phyloP scores from a whole-genome alignment of 2,888 invertebrate species.

The Megamerina dolium region DNA sequence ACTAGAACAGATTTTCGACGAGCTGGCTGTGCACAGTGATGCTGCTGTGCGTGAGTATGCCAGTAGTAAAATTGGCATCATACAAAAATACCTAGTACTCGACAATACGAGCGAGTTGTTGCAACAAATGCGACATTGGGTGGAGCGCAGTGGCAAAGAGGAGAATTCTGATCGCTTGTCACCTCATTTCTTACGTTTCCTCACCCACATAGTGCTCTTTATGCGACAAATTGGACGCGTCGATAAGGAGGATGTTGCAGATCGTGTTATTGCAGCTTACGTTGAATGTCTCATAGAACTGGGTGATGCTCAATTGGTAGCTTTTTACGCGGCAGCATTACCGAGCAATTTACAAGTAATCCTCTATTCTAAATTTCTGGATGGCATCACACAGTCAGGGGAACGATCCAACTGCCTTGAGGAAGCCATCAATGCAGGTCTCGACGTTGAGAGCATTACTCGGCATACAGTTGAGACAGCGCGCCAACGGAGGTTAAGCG shows the following conservation, averaged over 20 bases:
- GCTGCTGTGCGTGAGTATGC: conserved; percentile 51
- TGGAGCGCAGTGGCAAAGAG: conserved; percentile 38
- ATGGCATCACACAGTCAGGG: conserved; percentile 58
- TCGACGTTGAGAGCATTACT: conserved; percentile 80
- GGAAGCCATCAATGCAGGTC: conserved; percentile 66
- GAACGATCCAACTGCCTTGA: conserved; percentile 58
- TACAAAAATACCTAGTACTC: conserved; percentile 80
- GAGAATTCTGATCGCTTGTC: conserved; percentile 31
- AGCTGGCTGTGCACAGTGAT: conserved; percentile 59
- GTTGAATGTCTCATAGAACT: conserved; percentile 66
- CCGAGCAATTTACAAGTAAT: conserved; percentile 57
- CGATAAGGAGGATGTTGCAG: conserved; percentile 64
- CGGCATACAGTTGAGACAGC: conserved; percentile 78
- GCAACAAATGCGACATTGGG: conserved; percentile 64
- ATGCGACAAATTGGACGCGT: conserved; percentile 72
- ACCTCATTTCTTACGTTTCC: conserved; percentile 59
- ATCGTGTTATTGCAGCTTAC: conserved; percentile 70
- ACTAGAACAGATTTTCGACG: conserved; percentile 62
- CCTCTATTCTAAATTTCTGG: conserved; percentile 67
- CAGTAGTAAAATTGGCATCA: conserved; percentile 63
- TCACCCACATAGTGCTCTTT: conserved; percentile 79
- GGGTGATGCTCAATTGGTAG: conserved; percentile 71
- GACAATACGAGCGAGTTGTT: conserved; percentile 72
- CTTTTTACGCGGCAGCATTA: conserved; percentile 78
- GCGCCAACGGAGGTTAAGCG: conserved; percentile 42